Conservation (phyloP, 2,888 invertebrate species). For the Eurytoma adleriae region DNA sequence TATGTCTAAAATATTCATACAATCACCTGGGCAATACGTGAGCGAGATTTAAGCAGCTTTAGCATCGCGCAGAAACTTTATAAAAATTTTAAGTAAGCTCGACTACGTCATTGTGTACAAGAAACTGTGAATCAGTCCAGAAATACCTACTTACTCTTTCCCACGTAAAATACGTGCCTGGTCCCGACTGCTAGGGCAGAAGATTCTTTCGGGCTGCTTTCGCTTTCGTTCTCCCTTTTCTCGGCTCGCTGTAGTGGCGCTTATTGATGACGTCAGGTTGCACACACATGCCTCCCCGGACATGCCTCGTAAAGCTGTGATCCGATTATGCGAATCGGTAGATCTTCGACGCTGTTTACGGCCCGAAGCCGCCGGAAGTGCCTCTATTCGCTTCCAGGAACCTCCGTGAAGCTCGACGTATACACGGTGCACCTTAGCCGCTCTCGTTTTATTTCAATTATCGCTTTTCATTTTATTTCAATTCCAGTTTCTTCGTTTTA, state of each 20-base stretch:
- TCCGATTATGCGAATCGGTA: conserved; percentile 54
- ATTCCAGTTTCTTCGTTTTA: too few species aligned
- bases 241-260: background rate
- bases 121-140: conserved; percentile 32
- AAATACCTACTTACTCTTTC: conserved; percentile 22
- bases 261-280: conserved; percentile 20
- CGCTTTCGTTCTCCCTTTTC: background rate
- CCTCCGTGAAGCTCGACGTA: conserved; percentile 13
- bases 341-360: conserved; percentile 37
- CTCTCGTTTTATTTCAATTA: conserved; percentile 16
- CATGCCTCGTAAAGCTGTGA: conserved; percentile 48
- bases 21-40: too few species aligned
- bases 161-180: conserved; percentile 22
- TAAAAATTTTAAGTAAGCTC: conserved; percentile 27
- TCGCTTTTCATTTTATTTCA: too few species aligned
- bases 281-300: conserved; percentile 39
- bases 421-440: background rate
- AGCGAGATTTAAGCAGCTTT: too few species aligned
- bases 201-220: background rate
- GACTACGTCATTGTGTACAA: background rate
- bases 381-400: conserved; percentile 35
- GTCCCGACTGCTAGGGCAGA: conserved; percentile 3
- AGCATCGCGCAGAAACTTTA: too few species aligned
- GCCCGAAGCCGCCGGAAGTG: conserved; percentile 26
- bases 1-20: too few species aligned